Percentiles rank a stretch among this genome's conserved stretches.
These are phyloP conservation scores for Cataglyphis cursor DNA, from an alignment of 2,888 invertebrate species.

Conservation along the genomic window DNA sequence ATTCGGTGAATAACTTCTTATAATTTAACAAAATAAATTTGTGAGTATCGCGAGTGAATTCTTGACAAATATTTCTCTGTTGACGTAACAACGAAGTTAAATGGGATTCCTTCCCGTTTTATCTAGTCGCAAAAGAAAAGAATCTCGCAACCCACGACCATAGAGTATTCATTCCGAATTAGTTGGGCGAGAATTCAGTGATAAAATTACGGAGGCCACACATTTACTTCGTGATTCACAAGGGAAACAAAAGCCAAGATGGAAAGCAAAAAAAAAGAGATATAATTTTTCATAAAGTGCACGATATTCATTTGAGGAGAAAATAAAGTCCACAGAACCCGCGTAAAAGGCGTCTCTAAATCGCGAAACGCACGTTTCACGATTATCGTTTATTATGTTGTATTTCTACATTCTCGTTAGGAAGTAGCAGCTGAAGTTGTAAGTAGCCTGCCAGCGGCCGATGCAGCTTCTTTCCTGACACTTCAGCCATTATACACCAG, in stretches of 20 bases:
- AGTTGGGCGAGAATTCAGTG: constrained; percentile 64
- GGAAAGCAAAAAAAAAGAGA: constrained; percentile 13
- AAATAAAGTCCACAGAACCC: constrained; percentile 22
- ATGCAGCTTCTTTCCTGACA: constrained; percentile 49
- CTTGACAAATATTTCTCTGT: constrained; percentile 26
- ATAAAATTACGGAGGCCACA: constrained; percentile 58
- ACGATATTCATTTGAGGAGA: constrained; percentile 37
- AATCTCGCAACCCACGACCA: constrained; percentile 41
- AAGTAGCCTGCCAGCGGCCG: constrained; percentile 44
- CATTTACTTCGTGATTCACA: constrained; percentile 60
- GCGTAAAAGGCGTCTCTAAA: constrained; percentile 12
- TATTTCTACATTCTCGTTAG: constrained; percentile 45
- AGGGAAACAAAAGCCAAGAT: constrained; percentile 35
- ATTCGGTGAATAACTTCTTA: neutral
- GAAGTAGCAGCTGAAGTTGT: constrained; percentile 33
- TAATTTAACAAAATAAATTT: neutral
- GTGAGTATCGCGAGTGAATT: neutral
- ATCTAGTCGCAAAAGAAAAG: constrained; percentile 51
- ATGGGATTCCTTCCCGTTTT: constrained; percentile 60
- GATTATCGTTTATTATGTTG: constrained; percentile 50
- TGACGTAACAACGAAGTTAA: constrained; percentile 42
- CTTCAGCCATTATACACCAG: constrained; percentile 44
- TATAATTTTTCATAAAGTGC: constrained; percentile 20
- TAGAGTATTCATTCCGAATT: constrained; percentile 69
- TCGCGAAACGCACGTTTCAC: constrained; percentile 10